phyloP scores from a whole-genome alignment of 2,888 invertebrate genomes.

The Apotomis turbidana region DNA sequence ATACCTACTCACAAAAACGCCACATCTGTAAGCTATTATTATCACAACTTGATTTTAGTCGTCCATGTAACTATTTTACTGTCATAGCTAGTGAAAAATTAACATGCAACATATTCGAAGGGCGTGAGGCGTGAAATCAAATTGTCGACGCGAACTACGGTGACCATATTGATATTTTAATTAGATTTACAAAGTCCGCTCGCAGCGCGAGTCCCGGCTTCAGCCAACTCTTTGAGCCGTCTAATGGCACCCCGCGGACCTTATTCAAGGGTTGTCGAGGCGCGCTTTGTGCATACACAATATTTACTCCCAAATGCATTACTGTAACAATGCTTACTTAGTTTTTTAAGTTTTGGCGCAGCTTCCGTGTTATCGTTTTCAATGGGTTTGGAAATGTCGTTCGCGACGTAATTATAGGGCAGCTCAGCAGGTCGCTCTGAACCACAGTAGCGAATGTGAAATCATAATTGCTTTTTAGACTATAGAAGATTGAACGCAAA shows the following conservation, averaged over 20 bases:
- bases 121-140: constrained; percentile 79
- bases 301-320: constrained; percentile 84
- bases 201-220: constrained; percentile 66
- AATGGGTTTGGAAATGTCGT: constrained; percentile 79
- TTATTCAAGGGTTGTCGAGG: constrained; percentile 79
- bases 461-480: constrained; percentile 73
- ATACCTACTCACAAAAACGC: too few species aligned
- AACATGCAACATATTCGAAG: constrained; percentile 46
- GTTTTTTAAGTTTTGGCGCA: constrained; percentile 81
- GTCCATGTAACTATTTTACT: neutral
- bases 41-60: constrained; percentile 10
- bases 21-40: neutral
- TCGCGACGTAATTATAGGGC: constrained; percentile 80
- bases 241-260: constrained; percentile 82
- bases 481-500: constrained; percentile 63
- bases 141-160: constrained; percentile 78
- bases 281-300: constrained; percentile 79
- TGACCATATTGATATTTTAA: constrained; percentile 84
- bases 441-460: constrained; percentile 65
- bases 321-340: constrained; percentile 80
- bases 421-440: constrained; percentile 75
- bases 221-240: constrained; percentile 81
- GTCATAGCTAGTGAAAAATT: constrained; percentile 13
- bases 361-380: constrained; percentile 84
- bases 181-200: constrained; percentile 81